Base-by-base conservation (phyloP, 92 coral and sea anemone genomes). In the Blastomussa wellsi region DNA sequence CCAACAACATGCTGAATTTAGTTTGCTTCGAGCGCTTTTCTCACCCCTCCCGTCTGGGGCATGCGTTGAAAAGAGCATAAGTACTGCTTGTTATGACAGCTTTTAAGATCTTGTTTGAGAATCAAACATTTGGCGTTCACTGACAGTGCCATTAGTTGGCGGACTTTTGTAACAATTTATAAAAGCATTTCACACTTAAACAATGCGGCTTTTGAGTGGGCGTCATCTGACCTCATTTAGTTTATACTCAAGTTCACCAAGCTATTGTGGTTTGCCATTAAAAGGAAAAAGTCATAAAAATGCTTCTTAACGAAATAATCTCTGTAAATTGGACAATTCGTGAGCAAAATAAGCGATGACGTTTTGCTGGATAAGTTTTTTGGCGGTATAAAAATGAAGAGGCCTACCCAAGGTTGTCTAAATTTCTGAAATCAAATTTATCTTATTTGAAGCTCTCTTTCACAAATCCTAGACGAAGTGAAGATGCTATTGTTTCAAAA, bases 111-210 rank as follows among this genome's bases (percentile, higher is more conserved):
- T 22, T 38, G 86, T 71, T 82, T 82, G 78, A 72, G 86, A 82
- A 82, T 82, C 68, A 71, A 82, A 82, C 86, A 82, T 71, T 82
- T 82, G 86, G 86, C 19, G 29, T 68, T 68, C 69, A 71, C 51
- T 49, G 66, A 51, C 22, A 81, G 48, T 28, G 49, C 77, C 31
- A 81, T 81, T 68, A 82, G 78, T 6, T 51, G 70, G 65, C 70
- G 70, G 78, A 82, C 69, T 70, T 49, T 72, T 0, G 38, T 33
- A 71, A 33, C 69, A 82, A 70, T 70, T 39, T 82, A 70, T 82
- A 51, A 82, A 82, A 82, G 78, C 78, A 51, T 81, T 80, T 81
- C 67, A 48, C 77, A 68, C 76, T n/a, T 67, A 29, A 70, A 82
- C 86, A 82, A 82, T 70, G 78, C 51, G 22, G 48, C 29, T 67